Percentiles rank a stretch among this genome's conserved stretches.
These are phyloP conservation scores for Astreopora myriophthalma DNA, from an alignment of 64 coral and sea anemone genomes.

Conservation along the genomic window DNA sequence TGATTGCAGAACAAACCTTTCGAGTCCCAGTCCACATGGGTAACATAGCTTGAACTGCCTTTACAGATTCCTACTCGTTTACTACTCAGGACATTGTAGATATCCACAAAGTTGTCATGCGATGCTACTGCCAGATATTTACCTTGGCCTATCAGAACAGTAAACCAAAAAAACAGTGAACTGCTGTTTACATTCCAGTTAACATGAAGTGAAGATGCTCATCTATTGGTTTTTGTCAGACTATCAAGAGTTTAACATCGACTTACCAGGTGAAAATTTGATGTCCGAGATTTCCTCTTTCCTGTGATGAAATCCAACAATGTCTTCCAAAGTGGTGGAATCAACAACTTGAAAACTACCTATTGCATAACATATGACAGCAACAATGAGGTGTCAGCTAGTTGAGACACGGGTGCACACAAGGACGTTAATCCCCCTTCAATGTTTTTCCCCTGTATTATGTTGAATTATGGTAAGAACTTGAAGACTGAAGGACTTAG, in stretches of 20 bases:
- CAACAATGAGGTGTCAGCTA: neutral
- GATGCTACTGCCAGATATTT: constrained; percentile 98
- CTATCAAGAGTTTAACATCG: too few species aligned
- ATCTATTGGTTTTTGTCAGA: too few species aligned
- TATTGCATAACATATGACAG: neutral
- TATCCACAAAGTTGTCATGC: constrained; percentile 97
- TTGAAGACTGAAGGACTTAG: too few species aligned
- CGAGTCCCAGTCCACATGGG: constrained; percentile 92
- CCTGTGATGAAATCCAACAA: constrained; percentile 90
- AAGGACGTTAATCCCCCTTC: too few species aligned
- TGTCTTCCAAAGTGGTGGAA: constrained; percentile 84
- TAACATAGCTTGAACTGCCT: constrained; percentile 96
- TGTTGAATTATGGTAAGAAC: too few species aligned
- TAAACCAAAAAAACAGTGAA: neutral
- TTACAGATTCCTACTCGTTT: constrained; percentile 97
- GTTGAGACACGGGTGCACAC: too few species aligned
- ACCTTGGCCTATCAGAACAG: constrained; percentile 72
- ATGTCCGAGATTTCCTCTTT: constrained; percentile 99
- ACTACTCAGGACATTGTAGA: constrained; percentile 97
- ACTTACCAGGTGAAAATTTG: constrained; percentile 93
- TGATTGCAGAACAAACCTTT: constrained; percentile 34
- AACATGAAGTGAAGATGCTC: neutral
- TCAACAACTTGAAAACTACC: constrained; percentile 96
- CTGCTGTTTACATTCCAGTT: neutral
- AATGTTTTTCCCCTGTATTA: too few species aligned